Percentiles rank a stretch among this genome's conserved stretches.
Conservation (phyloP, 2,888 invertebrate genomes). For the Lapara coniferarum region DNA sequence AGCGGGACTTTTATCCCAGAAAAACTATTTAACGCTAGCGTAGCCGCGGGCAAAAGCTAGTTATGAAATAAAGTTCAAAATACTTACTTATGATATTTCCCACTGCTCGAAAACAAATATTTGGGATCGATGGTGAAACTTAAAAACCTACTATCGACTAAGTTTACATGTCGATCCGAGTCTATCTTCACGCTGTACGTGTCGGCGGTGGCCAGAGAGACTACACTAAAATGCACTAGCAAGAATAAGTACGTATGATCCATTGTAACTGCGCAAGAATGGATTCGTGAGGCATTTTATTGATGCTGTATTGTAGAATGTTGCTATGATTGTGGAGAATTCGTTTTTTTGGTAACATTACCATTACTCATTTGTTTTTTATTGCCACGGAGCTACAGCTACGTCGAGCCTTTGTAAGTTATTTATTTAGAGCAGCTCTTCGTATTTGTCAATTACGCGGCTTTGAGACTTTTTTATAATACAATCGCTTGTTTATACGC, state of each 20-base stretch:
- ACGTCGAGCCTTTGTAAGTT: too few species aligned
- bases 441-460: too few species aligned
- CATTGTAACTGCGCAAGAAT: conserved; percentile 22
- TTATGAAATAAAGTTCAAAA: conserved; percentile 38
- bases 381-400: too few species aligned
- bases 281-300: conserved; percentile 42
- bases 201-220: conserved; percentile 50
- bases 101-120: conserved; percentile 76
- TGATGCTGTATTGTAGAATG: conserved; percentile 32
- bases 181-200: conserved; percentile 84
- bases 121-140: conserved; percentile 89
- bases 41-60: too few species aligned
- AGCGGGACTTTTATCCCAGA: too few species aligned
- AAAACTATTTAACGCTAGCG: too few species aligned
- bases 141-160: conserved; percentile 87
- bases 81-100: conserved; percentile 62
- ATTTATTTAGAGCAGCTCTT: too few species aligned
- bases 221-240: conserved; percentile 32
- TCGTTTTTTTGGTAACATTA: background rate
- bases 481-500: too few species aligned
- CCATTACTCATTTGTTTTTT: too few species aligned
- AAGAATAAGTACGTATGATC: conserved; percentile 28
- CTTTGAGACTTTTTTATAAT: too few species aligned
- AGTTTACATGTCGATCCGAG: conserved; percentile 84
- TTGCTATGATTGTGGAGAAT: background rate